Base-by-base conservation (phyloP, 92 coral and sea anemone species). In the Porites rus region DNA sequence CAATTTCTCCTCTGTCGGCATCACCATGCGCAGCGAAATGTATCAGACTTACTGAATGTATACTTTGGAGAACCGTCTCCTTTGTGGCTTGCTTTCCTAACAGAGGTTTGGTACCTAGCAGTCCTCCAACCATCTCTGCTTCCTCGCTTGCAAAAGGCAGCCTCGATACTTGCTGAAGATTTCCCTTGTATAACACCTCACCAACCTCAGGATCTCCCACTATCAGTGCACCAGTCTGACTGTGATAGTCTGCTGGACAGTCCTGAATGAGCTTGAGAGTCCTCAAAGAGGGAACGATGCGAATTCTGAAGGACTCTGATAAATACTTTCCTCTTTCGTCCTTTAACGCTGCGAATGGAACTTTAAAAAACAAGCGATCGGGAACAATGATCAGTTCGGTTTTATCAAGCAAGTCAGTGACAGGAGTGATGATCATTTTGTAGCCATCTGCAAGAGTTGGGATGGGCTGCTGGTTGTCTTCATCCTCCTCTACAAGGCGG, bases 231-330 rank as follows among this genome's bases (percentile, higher is more conserved):
- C 51, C 68, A 56, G 81, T 56, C 51, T 77, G 51, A 63, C 69
- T 14, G 81, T 58, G 81, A 77, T 77, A 56, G 52, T 63, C 81
- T 10, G 66, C 50, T 25, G 69, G 81, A 56, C 81, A 24, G 52
- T 77, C 81, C 4, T 59, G 81, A 21, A 77, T 58, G 52, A 77
- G 51, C 69, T 77, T 77, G 21, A 77, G 51, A 63, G 69, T 77
- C 24, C 20, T 59, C 52, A 77, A 77, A 63, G 81, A 77, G 21
- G 81, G 81, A 28, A 77, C 56, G 51, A 77, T 58, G 18, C 81
- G 80, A n/a, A 61, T 76, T 46, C 80, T 54, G 43, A 31, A 31
- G 6, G 43, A 31, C 43, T 31, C 43, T 31, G 43, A 31, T 31
- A 31, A 31, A 31, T 31, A 31, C 43, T 31, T 31, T 31, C 43